Evolutionary conservation across 2,888 invertebrate genomes (phyloP).

Genomic region (Macroteleia sp.): DNA sequence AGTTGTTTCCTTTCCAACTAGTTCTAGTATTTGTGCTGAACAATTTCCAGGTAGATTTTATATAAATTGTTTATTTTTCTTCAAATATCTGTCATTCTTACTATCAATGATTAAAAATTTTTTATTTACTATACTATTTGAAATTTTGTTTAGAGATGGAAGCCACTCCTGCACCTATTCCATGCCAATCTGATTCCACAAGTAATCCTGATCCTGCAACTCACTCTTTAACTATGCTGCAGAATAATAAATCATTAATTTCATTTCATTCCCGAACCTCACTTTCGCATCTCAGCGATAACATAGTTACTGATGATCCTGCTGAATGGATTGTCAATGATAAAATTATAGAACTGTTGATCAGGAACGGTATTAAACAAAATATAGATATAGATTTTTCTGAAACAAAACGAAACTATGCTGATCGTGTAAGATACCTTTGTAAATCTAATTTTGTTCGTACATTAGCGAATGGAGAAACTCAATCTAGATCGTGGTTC

Average conservation of each 20-base stretch:
- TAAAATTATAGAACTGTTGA: slow-evolving; percentile 1
- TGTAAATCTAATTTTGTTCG: slow-evolving; percentile 21
- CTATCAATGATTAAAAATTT: background rate
- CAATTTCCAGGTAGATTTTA: background rate
- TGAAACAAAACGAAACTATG: slow-evolving; percentile 7
- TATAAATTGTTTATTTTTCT: background rate
- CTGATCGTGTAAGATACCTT: slow-evolving; percentile 19
- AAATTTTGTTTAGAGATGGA: background rate
- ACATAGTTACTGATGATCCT: slow-evolving; percentile 24
- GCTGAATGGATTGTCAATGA: slow-evolving; percentile 21
- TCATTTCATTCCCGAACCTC: background rate
- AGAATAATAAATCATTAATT: too few species aligned
- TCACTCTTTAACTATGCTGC: too few species aligned
- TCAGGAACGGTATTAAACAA: slow-evolving; percentile 24
- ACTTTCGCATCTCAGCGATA: background rate
- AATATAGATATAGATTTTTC: slow-evolving; percentile 26
- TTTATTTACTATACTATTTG: slow-evolving; percentile 1
- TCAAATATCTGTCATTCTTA: background rate
- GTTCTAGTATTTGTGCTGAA: too few species aligned
- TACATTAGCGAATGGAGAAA: slow-evolving; percentile 23
- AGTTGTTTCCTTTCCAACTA: too few species aligned
- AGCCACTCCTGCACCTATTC: background rate
- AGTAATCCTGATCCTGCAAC: background rate
- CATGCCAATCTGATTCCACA: background rate
- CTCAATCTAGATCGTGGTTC: slow-evolving; percentile 8